phyloP scores from a whole-genome alignment of 2,113 vertebrate genomes.

The Neogale vison region DNA sequence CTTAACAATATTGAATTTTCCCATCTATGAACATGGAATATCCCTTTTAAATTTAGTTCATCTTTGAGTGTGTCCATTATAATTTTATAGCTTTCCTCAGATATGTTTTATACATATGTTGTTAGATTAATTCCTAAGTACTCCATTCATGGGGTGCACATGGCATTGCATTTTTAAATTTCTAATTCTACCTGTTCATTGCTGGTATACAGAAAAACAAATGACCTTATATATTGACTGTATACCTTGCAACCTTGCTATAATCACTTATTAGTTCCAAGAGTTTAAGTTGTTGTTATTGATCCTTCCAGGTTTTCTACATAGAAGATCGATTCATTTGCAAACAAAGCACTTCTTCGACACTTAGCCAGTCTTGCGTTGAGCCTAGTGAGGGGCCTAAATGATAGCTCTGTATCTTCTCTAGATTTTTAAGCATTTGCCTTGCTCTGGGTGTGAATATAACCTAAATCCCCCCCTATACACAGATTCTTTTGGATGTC shows the following conservation, averaged over 20 bases:
- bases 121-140: neutral
- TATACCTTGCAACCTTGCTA: neutral
- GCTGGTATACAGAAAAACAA: neutral
- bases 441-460: neutral
- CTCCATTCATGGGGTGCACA: too few relatives aligned
- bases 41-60: neutral
- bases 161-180: neutral
- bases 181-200: neutral
- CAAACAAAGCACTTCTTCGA: neutral
- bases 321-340: neutral
- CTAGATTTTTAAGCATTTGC: neutral
- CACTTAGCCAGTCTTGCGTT: neutral
- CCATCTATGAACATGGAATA: neutral
- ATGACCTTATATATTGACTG: neutral
- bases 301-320: neutral
- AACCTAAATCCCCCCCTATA: neutral
- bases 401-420: neutral
- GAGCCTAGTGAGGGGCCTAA: fast-evolving
- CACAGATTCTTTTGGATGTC: neutral
- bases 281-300: neutral
- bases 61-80: neutral
- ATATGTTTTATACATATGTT: neutral
- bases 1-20: neutral
- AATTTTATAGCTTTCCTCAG: neutral
- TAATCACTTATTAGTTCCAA: neutral